Evolutionary conservation across 37 sponge, comb jelly and placozoan species (phyloP), one percentile per base, ranked within the genome.

Genomic region (Theonella swinhoei): DNA sequence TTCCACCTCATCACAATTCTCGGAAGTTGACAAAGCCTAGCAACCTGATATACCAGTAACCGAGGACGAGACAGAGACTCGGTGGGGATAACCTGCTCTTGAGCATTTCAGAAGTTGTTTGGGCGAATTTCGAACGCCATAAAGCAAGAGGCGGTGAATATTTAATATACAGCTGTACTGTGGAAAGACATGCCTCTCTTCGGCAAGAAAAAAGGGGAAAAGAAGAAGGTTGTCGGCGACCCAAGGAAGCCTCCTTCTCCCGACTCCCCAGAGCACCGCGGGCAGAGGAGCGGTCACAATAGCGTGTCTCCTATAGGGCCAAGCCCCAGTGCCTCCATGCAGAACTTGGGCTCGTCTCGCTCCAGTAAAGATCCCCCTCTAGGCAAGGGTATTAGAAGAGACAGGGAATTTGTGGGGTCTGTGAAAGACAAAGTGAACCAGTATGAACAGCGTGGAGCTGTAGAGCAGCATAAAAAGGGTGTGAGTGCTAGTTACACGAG

Each of bases 371-470:
- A n/a, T n/a, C n/a, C n/a, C n/a, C n/a, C n/a, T n/a, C n/a, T n/a
- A n/a, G 54, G 54, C 54, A 14, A 17, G 11, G 54, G 54, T 7
- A 7, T 17, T 14, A 47, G 54, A 47, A 7, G 54, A 47, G 54
- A 47, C 11, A 7, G 54, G 11, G 54, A 47, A 14, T 47, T 47
- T 14, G 54, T 7, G 14, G 54, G 54, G 14, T 66, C 42, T 70
- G 68, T 67, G 70, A 85, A 85, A 39, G 31, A 77, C 54, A 76
- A 84, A 31, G 58, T 74, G 28, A 33, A 41, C 0, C 7, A 14
- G 2, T 30, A 17, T 9, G 82, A 58, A 1, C 22, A 65, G 33
- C 39, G 40, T 43, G 43, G n/a, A 26, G 25, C 22, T 26, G 29
- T 24, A 38, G 60, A 28, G 61, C 19, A 70, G 70, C n/a, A n/a